Percentiles rank a stretch among this genome's conserved stretches.
Evolutionary conservation across 1,140 invertebrate genomes (phyloP).

Genomic region (Lepidotrigona ventralis): DNA sequence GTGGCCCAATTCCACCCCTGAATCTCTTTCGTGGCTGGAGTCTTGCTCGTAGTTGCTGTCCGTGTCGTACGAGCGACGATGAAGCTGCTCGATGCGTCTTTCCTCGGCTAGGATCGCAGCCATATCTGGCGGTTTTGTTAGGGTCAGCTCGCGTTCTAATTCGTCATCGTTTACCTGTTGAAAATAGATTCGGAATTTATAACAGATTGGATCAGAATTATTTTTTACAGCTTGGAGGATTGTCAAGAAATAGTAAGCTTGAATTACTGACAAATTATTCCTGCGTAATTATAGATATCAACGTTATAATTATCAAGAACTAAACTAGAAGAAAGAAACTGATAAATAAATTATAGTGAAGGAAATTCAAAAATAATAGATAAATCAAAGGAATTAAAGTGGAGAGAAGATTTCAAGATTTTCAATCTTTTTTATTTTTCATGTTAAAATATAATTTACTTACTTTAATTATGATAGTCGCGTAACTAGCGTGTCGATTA

Average conservation of each 20-base stretch:
- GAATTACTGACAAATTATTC: too few relatives aligned
- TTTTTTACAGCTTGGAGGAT: not conserved
- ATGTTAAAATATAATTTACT: too few relatives aligned
- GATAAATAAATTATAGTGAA: too few relatives aligned
- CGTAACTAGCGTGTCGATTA: not conserved
- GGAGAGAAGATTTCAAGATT: too few relatives aligned
- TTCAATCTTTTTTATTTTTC: too few relatives aligned
- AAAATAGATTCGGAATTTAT: not conserved
- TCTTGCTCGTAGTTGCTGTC: constrained; percentile 80
- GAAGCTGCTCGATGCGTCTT: constrained; percentile 87
- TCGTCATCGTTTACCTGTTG: constrained; percentile 82
- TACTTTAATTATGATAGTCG: not conserved
- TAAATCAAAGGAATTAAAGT: too few relatives aligned
- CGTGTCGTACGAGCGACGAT: constrained; percentile 80
- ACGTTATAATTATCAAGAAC: too few relatives aligned
- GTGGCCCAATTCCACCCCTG: constrained; percentile 86
- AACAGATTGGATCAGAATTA: not conserved
- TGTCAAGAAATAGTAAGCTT: not conserved
- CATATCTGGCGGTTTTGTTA: constrained; percentile 90
- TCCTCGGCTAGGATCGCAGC: constrained; percentile 89
- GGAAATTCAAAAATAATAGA: too few relatives aligned
- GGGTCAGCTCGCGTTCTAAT: constrained; percentile 84
- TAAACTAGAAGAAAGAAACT: too few relatives aligned
- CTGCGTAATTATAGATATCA: too few relatives aligned
- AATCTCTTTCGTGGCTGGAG: constrained; percentile 83